These are phyloP conservation scores for Nannobrachium achirus DNA, from an alignment of 2,113 vertebrate species.

Conservation along the genomic window DNA sequence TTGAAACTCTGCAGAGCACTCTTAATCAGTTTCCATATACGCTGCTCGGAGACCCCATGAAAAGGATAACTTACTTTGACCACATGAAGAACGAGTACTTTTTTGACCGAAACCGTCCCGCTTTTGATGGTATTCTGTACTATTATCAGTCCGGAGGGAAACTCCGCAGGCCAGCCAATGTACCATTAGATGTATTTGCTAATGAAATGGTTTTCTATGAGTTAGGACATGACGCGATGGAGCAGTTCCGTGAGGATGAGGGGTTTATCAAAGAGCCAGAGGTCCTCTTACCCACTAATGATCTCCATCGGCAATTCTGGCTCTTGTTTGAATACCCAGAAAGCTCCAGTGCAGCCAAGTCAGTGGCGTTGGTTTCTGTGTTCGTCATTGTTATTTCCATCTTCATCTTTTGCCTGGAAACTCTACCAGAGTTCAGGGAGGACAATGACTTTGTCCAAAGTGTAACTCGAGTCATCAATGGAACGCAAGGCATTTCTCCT, in stretches of 20 bases:
- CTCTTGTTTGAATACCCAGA: constrained; percentile 96
- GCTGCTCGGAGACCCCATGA: constrained; percentile 89
- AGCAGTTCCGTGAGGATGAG: constrained; percentile 95
- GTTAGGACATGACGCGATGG: constrained; percentile 92
- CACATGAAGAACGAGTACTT: constrained; percentile 97
- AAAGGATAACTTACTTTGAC: constrained; percentile 92
- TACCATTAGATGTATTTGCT: constrained; percentile 92
- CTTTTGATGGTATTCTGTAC: constrained; percentile 96
- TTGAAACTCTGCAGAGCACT: constrained; percentile 92
- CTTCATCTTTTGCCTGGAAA: constrained; percentile 96
- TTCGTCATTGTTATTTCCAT: constrained; percentile 96
- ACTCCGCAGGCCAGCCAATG: constrained; percentile 92
- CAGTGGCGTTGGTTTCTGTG: constrained; percentile 92
- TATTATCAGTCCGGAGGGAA: constrained; percentile 96
- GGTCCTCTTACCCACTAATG: constrained; percentile 88
- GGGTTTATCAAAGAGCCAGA: constrained; percentile 93
- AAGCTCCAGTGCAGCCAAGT: constrained; percentile 91
- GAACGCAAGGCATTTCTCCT: constrained; percentile 59
- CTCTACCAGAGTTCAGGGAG: constrained; percentile 93
- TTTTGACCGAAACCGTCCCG: constrained; percentile 96
- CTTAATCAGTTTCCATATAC: constrained; percentile 92
- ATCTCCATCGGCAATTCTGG: constrained; percentile 94
- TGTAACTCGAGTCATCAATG: constrained; percentile 61
- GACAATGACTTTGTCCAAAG: constrained; percentile 64
- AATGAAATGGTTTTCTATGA: constrained; percentile 97